A percentile compares a stretch with the other conserved stretches of the same genome.
Conservation (phyloP, 1,140 invertebrate species). For the Aculops lycopersici region DNA sequence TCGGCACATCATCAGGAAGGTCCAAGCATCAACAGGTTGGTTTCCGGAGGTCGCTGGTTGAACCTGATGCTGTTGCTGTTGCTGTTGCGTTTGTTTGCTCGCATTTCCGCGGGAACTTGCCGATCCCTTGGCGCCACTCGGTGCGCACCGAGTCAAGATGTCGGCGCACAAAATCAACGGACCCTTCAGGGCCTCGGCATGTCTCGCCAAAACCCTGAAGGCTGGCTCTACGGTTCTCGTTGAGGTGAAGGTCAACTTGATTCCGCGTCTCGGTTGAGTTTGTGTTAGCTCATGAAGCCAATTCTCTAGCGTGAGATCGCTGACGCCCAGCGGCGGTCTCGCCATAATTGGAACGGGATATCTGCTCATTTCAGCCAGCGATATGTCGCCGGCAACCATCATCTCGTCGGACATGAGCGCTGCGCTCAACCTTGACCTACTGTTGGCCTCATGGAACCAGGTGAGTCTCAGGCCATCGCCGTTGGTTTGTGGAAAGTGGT, state of each 20-base stretch:
- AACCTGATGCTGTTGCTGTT: too few relatives aligned
- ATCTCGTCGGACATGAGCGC: slow-evolving; percentile 17
- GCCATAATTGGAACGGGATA: slow-evolving; percentile 40
- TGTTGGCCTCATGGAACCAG: background rate
- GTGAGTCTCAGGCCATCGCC: background rate
- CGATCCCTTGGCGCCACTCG: too few relatives aligned
- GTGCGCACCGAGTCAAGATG: slow-evolving; percentile 33
- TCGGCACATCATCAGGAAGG: slow-evolving; percentile 25
- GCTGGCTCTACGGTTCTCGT: slow-evolving; percentile 36
- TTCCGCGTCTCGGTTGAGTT: slow-evolving; percentile 26
- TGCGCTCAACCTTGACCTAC: background rate
- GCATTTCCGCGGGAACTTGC: too few relatives aligned
- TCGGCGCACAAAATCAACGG: slow-evolving; percentile 68
- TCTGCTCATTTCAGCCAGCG: slow-evolving; percentile 20
- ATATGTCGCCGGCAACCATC: slow-evolving; percentile 61
- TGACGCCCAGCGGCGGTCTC: slow-evolving; percentile 34
- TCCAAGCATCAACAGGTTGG: slow-evolving; percentile 26
- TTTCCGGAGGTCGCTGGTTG: too few relatives aligned
- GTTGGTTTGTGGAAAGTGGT: background rate
- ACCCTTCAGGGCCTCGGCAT: slow-evolving; percentile 9
- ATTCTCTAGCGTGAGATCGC: slow-evolving; percentile 36
- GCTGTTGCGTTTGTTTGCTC: too few relatives aligned
- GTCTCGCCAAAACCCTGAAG: slow-evolving; percentile 14
- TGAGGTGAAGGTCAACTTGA: slow-evolving; percentile 60
- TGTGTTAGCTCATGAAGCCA: slow-evolving; percentile 28